Percentiles rank a stretch among this genome's conserved stretches.
phyloP scores from a whole-genome alignment of 2,113 vertebrate genomes.

The Melanotaenia duboulayi region DNA sequence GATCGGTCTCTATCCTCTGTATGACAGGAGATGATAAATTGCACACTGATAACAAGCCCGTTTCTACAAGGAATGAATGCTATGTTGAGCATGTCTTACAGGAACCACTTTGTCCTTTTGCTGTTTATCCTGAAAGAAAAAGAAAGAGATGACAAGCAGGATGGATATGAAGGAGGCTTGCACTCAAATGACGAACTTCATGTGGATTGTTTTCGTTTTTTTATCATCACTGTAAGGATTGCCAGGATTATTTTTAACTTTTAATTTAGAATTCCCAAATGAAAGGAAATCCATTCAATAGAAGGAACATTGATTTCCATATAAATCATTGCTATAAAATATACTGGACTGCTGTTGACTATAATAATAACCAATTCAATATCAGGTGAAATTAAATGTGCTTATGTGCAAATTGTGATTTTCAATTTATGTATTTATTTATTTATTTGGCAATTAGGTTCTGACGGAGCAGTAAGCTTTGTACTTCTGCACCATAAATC shows the following conservation, averaged over 20 bases:
- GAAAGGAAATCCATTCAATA: too few species aligned
- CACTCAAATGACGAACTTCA: background rate
- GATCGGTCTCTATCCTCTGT: constrained; percentile 27
- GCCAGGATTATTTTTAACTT: too few species aligned
- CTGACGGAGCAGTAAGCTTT: background rate
- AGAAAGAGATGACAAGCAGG: background rate
- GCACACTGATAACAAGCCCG: constrained; percentile 23
- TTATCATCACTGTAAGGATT: too few species aligned
- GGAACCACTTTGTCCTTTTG: constrained; percentile 13
- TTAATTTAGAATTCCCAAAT: too few species aligned
- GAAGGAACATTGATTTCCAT: too few species aligned
- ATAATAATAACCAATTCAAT: too few species aligned
- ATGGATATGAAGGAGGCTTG: constrained; percentile 2
- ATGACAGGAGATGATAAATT: constrained; percentile 46
- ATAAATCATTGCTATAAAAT: too few species aligned
- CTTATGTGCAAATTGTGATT: too few species aligned
- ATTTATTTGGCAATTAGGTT: too few species aligned
- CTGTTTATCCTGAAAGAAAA: constrained; percentile 20
- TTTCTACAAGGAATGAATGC: constrained; percentile 27
- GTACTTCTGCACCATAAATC: background rate
- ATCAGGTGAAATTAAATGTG: too few species aligned
- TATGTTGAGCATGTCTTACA: constrained; percentile 37
- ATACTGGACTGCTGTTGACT: too few species aligned
- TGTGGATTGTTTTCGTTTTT: background rate
- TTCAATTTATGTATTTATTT: too few species aligned